phyloP scores from a whole-genome alignment of 2,888 invertebrate genomes.

The Nomada ruficornis region DNA sequence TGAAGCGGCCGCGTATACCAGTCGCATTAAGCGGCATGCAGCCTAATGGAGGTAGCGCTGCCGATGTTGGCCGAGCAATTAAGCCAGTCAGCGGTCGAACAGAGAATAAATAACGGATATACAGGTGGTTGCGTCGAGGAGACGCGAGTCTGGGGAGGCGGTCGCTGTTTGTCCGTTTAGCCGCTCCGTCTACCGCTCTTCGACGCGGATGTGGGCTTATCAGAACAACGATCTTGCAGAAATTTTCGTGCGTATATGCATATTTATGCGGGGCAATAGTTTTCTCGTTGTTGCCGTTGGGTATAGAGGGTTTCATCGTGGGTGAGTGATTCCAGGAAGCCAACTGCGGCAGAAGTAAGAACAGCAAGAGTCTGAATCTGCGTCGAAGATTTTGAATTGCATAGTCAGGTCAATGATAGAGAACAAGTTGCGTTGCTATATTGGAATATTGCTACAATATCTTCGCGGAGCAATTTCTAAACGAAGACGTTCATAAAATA shows the following conservation, averaged over 20 bases:
- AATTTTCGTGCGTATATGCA: slow-evolving; percentile 26
- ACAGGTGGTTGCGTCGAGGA: slow-evolving; percentile 69
- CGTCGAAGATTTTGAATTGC: no score
- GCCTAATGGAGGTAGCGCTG: slow-evolving; percentile 75
- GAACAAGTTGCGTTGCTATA: no score
- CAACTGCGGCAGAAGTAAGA: no score
- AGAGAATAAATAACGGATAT: slow-evolving; percentile 77
- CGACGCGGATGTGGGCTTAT: slow-evolving; percentile 22
- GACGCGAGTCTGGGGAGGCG: slow-evolving; percentile 42
- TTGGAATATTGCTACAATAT: no score
- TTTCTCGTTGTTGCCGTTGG: background rate
- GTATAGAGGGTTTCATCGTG: background rate
- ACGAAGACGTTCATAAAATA: background rate
- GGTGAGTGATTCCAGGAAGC: background rate
- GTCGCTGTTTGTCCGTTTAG: slow-evolving; percentile 46
- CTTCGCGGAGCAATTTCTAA: no score
- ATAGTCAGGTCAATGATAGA: no score
- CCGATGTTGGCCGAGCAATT: slow-evolving; percentile 78
- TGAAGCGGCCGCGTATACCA: slow-evolving; percentile 57
- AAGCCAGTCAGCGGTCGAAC: slow-evolving; percentile 73
- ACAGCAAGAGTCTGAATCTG: no score
- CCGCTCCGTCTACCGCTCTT: slow-evolving; percentile 7
- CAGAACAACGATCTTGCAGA: slow-evolving; percentile 15
- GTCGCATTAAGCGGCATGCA: slow-evolving; percentile 64
- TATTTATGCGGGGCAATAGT: slow-evolving; percentile 25